These are phyloP conservation scores for Microctonus aethiopoides DNA, from an alignment of 2,888 invertebrate species.

Conservation along the genomic window DNA sequence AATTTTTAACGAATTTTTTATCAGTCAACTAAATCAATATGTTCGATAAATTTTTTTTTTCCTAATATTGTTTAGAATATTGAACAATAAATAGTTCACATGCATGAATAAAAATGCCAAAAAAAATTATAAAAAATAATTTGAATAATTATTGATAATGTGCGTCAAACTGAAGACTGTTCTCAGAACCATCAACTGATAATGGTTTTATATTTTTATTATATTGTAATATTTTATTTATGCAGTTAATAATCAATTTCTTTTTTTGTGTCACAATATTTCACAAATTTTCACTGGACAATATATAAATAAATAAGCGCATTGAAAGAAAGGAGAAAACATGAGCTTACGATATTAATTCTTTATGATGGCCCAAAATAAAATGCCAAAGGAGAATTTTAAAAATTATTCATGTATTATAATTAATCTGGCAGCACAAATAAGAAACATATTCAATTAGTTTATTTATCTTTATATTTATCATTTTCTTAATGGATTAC, in stretches of 20 bases:
- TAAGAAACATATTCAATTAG: neutral
- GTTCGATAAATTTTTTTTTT: constrained; percentile 23
- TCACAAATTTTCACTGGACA: neutral
- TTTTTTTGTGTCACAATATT: neutral
- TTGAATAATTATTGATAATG: neutral
- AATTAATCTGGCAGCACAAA: neutral
- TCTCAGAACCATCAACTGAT: constrained; percentile 17
- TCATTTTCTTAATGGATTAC: neutral
- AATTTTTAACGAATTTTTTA: constrained; percentile 1
- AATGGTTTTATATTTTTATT: neutral
- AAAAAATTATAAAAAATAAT: constrained; percentile 1
- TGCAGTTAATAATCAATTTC: neutral
- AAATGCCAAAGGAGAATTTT: constrained; percentile 8
- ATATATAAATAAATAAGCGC: neutral
- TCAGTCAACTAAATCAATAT: neutral
- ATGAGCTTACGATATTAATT: neutral
- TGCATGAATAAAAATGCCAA: constrained; percentile 8
- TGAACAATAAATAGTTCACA: neutral
- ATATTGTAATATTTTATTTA: neutral
- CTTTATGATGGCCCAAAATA: neutral
- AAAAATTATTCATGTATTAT: neutral
- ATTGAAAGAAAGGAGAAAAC: neutral
- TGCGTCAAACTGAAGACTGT: constrained; percentile 18
- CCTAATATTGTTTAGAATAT: neutral
- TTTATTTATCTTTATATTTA: neutral